Evolutionary conservation across 2,888 invertebrate species (phyloP), one percentile per base, ranked within the genome.

Genomic region (Schrankia costaestrigalis): DNA sequence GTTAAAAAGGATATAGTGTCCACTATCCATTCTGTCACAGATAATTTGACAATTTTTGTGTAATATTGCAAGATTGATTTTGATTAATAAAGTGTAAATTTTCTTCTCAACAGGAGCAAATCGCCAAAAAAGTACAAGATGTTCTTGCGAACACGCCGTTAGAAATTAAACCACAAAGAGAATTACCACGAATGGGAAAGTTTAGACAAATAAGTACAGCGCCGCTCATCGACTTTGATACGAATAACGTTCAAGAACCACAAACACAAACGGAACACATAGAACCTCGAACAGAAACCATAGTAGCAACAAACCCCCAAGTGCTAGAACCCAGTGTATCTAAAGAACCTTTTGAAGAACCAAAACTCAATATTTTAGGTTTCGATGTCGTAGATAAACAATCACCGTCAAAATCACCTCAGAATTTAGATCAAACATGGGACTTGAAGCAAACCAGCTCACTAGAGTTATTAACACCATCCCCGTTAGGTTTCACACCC

Each of bases 61-160:
- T n/a, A n/a, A n/a, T n/a, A n/a, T n/a, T n/a, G n/a, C n/a, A n/a
- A n/a, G n/a, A n/a, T n/a, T n/a, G n/a, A n/a, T n/a, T n/a, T n/a
- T n/a, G n/a, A 19, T 2, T 7, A 19, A n/a, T n/a, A 19, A 19
- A 2, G 2, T n/a, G 7, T 3, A 7, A 19, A 19, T 19, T 4
- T 3, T 19, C 7, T 2, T 4, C 3, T 7, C 3, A n/a, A 46
- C 86, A 94, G 91, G 91, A 92, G 34, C 93, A 93, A 72, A 93
- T 97, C 27, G 89, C 90, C 14, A 89, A 90, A 31, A 93, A 94
- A 78, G 93, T 97, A 7, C 85, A 91, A 42, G 89, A 90, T 27
- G 93, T 95, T 1, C 78, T 96, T 23, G 89, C 90, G 13, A 90
- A 92, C 48, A 94, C 94, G 0, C 97, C 97, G 0, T 79, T 96